Conservation (phyloP, 2,113 vertebrate genomes). For the Melospiza melodia region DNA sequence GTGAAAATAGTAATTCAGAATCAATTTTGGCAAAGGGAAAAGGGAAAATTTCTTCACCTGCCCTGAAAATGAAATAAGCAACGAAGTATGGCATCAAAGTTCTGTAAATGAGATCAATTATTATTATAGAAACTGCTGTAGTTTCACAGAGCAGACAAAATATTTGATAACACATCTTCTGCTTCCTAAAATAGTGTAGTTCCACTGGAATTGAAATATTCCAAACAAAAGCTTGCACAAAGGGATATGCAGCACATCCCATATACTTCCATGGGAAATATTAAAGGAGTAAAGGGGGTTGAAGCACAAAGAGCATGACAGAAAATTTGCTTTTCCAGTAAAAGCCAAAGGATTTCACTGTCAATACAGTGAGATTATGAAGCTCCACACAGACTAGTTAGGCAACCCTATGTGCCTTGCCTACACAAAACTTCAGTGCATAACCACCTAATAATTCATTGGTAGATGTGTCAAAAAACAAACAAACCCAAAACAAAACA, state of each 20-base stretch:
- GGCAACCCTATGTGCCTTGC: not conserved
- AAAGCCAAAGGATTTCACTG: not conserved
- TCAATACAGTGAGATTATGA: not conserved
- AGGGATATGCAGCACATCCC: not conserved
- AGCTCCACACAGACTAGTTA: not conserved
- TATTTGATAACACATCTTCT: not conserved
- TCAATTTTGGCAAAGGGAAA: not conserved
- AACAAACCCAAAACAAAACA: not conserved
- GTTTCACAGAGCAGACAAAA: not conserved
- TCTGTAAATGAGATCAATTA: not conserved
- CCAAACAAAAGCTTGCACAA: not conserved
- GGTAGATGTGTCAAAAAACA: not conserved
- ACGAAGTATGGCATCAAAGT: not conserved
- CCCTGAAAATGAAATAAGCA: not conserved
- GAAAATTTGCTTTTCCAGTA: constrained; percentile 2
- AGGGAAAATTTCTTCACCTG: not conserved
- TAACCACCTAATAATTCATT: constrained; percentile 14
- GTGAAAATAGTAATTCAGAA: not conserved
- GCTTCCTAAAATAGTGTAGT: not conserved
- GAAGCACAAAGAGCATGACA: not conserved
- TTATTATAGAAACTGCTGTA: not conserved
- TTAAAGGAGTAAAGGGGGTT: not conserved
- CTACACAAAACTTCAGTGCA: not conserved
- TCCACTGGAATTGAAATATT: not conserved
- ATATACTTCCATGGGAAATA: not conserved